Base-by-base conservation (phyloP, 1,140 invertebrate species). In the Drosophila lacertosa region DNA sequence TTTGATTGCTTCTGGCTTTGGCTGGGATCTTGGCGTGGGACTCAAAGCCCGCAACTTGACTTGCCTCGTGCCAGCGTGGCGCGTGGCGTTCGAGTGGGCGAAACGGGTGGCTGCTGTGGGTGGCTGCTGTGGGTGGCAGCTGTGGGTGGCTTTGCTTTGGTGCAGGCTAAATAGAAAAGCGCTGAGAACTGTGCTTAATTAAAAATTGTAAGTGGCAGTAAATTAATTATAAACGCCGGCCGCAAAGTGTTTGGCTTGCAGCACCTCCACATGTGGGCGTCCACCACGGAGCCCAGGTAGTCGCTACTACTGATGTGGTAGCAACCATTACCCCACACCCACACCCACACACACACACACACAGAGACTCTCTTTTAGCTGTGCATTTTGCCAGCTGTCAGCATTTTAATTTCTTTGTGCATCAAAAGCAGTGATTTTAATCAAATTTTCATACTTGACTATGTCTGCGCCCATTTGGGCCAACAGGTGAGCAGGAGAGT, bases 121-220 rank as follows among this genome's bases (percentile, higher is more conserved):
- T 15, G 44, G 13, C 6, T 9, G 16, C n/a, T 35, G 29, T 45
- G 20, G 32, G 11, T 33, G 40, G 42, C 33, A 5, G 51, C 4
- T 6, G 18, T 2, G 18, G 5, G 58, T 2, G 39, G 48, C 24
- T 64, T n/a, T n/a, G n/a, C n/a, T n/a, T n/a, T n/a, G n/a, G n/a
- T 39, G 29, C 33, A 18, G 9, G 10, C 24, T 54, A 55, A 63
- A 54, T 55, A 63, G 58, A 63, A 63, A 53, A 48, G 55, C 44
- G 37, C 18, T 64, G 59, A 69, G 59, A 66, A 71, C 63, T 66
- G 63, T 48, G 81, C 81, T 84, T 84, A 86, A 84, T 84, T 84
- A 84, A 84, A 86, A 84, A 84, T 86, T 86, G 80, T 84, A 86
- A 80, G 80, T 84, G 80, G 80, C 80, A 84, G 80, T 84, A 84